Evolutionary conservation across 2,888 invertebrate genomes (phyloP), one percentile per base, ranked within the genome.

Genomic region (Baronia brevicornis): DNA sequence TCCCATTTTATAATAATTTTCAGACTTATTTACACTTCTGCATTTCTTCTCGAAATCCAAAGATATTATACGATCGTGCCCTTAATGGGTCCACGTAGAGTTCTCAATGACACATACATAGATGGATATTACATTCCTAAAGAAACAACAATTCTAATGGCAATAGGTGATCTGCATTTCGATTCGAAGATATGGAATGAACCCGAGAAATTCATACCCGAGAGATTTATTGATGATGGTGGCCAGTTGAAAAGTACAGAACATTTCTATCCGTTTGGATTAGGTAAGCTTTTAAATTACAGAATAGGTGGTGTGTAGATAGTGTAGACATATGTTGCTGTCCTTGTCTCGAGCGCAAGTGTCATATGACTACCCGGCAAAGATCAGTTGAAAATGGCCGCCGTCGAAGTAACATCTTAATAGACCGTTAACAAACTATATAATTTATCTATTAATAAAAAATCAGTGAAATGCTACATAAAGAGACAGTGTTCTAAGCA

Each of bases 241-340:
- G 89, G 88, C 9, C 65, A 63, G 45, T 62, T 87, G 34, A 75
- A 75, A 42, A 80, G 77, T 43, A 79, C 85, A 29, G 88, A 86
- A 43, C 72, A 86, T 44, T 82, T 87, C 50, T 85, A 88, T 36
- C 86, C 88, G 5, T 92, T 91, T 53, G 91, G 92, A 38, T 69
- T 87, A 56, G 91, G 92, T 91, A 64, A 59, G 65, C 60, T 30
- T 33, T 27, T 27, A 17, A 12, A 5, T 17, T 26, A 4, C 6
- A 20, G n/a, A n/a, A n/a, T n/a, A n/a, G n/a, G n/a, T n/a, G n/a
- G n/a, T n/a, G n/a, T n/a, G n/a, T n/a, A n/a, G n/a, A n/a, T n/a
- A n/a, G n/a, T n/a, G n/a, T n/a, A n/a, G n/a, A n/a, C n/a, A n/a
- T n/a, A n/a, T n/a, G n/a, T n/a, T n/a, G n/a, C n/a, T n/a, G n/a